Base-by-base conservation (phyloP, 2,888 invertebrate species). In the Spodoptera exigua region DNA sequence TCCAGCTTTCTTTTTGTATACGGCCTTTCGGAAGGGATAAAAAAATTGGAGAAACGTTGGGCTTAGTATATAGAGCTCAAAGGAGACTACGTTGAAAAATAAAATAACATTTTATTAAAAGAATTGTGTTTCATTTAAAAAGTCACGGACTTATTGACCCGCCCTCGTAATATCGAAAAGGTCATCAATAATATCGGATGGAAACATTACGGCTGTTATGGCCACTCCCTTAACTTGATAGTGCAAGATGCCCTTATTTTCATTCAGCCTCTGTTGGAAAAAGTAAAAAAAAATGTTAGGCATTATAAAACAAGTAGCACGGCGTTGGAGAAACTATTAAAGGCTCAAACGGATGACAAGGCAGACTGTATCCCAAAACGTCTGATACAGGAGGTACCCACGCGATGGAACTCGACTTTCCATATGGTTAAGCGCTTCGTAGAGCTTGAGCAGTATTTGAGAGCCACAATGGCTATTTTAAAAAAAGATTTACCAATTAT, bases 331-430 rank as follows among this genome's bases (percentile, higher is more conserved):
- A 52, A 52, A 13, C 10, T 41, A 14, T 21, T 52, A 21, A 43
- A 52, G 7, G 41, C 32, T 7, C 41, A 52, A 14, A 9, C 18
- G 9, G 12, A 52, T 3, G 40, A 51, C 10, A n/a, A 41, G 16
- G 2, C 41, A 4, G 21, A 34, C 17, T 39, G 48, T 27, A 39
- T 39, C 9, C 39, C 40, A 32, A 51, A 51, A 32, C 40, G 49
- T 12, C n/a, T 51, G 5, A 40, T 40, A 17, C 39, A 78, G 47
- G 61, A 64, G 47, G 74, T 80, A 2, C 69, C 75, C 0, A 80
- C 77, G 10, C 37, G 75, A 0, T 81, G 76, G 78, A 79, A 79
- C 27, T 76, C 73, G 0, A 68, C 61, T 9, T 76, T 65, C 35
- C 43, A 70, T 35, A 76, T 78, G 79, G 10, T 79, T 12, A n/a